Evolutionary conservation across 30 jellyfish, hydroid and myxozoan species (phyloP), one percentile per base, ranked within the genome.

Genomic region (Calvadosia cruxmelitensis): DNA sequence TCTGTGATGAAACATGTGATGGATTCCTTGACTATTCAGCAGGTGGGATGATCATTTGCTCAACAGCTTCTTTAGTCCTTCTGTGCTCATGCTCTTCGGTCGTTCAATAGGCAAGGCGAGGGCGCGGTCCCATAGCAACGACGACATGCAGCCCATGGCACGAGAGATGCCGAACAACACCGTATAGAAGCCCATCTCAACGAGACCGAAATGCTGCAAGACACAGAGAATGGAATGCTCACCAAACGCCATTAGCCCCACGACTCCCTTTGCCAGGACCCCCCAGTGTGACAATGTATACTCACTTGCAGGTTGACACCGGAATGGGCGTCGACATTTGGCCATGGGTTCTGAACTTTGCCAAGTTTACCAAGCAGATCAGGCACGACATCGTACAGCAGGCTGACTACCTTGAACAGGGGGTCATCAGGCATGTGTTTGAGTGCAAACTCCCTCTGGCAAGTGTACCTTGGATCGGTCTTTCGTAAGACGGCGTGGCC

Each of bases 21-120:
- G n/a, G n/a, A n/a, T n/a, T n/a, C n/a, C n/a, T n/a, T n/a, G n/a
- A n/a, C n/a, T n/a, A n/a, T n/a, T n/a, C n/a, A n/a, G n/a, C n/a
- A n/a, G n/a, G n/a, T n/a, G n/a, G n/a, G n/a, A n/a, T n/a, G n/a
- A 48, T 51, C 52, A 20, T 33, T 61, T 75, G 16, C 66, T 78
- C 49, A 84, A 75, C 33, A 92, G 64, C 64, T 92, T 84, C 42
- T 77, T 92, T 76, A 92, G 77, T 35, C 94, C 96, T 32, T 81
- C 98, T 27, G 98, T 89, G 86, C 98, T 89, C 99, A 92, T 92
- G 49, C 99, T 92, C 63, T 92, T 92, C 16, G 99, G 99, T 57
- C 99, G 66, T 66, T 92, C 99, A 34, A 92, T 70, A 30, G 99
- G 99, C 34, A 92, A 72, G 1, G 82, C 92, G 29, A 92, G 75